Conservation (phyloP, 1,140 invertebrate species). For the Aphelenchoides besseyi region DNA sequence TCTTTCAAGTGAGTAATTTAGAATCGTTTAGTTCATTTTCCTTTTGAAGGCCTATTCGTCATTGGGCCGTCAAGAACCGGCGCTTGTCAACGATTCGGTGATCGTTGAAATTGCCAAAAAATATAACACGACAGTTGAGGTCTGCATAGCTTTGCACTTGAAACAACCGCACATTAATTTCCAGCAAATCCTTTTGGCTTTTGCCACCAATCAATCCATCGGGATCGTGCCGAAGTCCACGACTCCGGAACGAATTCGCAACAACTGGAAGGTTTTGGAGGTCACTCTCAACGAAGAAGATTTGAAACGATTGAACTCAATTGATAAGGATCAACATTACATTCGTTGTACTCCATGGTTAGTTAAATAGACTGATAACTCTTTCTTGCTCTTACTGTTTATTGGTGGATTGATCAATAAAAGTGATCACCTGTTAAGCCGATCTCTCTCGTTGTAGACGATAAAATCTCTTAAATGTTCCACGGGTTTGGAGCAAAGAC, state of each 20-base stretch:
- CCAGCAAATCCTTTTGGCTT: slow-evolving; percentile 48
- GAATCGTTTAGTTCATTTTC: background rate
- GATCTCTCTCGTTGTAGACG: background rate
- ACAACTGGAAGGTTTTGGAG: slow-evolving; percentile 40
- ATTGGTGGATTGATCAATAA: background rate
- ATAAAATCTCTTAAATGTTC: background rate
- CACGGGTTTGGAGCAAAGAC: background rate
- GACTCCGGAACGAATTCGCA: slow-evolving; percentile 39
- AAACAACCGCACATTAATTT: background rate
- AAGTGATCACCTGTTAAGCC: background rate
- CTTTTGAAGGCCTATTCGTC: slow-evolving; percentile 63
- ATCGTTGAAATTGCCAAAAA: slow-evolving; percentile 46
- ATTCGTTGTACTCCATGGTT: slow-evolving; percentile 32
- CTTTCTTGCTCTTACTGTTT: background rate
- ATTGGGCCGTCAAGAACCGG: slow-evolving; percentile 56
- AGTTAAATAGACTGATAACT: slow-evolving; percentile 6
- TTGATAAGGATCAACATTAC: slow-evolving; percentile 32
- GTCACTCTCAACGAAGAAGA: slow-evolving; percentile 27
- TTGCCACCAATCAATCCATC: slow-evolving; percentile 43
- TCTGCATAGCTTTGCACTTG: background rate
- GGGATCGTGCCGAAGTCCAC: slow-evolving; percentile 55
- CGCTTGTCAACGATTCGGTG: slow-evolving; percentile 45
- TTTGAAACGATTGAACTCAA: slow-evolving; percentile 20
- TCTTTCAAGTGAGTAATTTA: slow-evolving; percentile 61
- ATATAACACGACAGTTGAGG: slow-evolving; percentile 30